Base-by-base conservation (phyloP, 1,140 invertebrate species). In the Rhagoletis pomonella region DNA sequence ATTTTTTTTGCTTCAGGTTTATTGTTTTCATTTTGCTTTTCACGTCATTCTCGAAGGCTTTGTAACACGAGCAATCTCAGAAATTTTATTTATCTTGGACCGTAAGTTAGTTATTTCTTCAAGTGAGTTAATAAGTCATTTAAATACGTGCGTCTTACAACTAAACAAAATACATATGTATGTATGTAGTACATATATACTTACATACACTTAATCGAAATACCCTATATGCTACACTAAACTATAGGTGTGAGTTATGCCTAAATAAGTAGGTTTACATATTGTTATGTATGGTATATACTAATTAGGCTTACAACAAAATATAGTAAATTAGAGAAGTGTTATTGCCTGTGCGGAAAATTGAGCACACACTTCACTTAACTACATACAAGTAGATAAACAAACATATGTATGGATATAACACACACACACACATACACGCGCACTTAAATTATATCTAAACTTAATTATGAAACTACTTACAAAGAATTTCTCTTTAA, bases 281-380 rank as follows among this genome's bases (percentile, higher is more conserved):
- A 17, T 29, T 29, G 29, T 29, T 81, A 58, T 55, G 50, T 9
- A 81, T 29, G 12, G 19, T 58, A 81, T 55, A 7, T 58, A 58
- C 50, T 81, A 81, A 81, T 55, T 81, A 81, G 55, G 73, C 47
- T 58, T 55, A 81, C 44, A 47, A 81, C 73, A 55, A 6, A 55
- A 81, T 81, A 55, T 9, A 55, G 47, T 55, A 17, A 3, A 5
- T 81, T 19, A 55, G n/a, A 12, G 17, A 55, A 55, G 73, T 81
- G 47, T 55, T 17, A 29, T 6, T 81, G 50, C 69, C 44, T 17
- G 6, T 6, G 0, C 19, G 10, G 69, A 7, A 81, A 50, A 55
- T 29, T 81, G 42, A 55, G 50, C 50, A 42, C 73, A 55, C 73
- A 58, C 19, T 81, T 55, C 47, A 81, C 73, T 58, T 55, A 81